Percentiles rank a stretch among this genome's conserved stretches.
Conservation (phyloP, 1,140 invertebrate species). For the Drosophila triauraria region DNA sequence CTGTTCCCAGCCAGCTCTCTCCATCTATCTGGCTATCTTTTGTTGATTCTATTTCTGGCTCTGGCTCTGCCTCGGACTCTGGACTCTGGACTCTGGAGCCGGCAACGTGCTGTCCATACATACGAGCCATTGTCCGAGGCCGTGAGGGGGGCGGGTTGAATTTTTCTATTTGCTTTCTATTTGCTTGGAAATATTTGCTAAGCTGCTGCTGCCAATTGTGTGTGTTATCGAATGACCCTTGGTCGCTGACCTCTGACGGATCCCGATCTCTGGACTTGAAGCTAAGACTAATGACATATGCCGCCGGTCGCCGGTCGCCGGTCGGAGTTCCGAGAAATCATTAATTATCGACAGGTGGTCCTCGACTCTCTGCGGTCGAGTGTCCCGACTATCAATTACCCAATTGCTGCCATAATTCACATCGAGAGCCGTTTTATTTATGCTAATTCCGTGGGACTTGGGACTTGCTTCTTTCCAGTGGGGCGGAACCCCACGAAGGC, state of each 20-base stretch:
- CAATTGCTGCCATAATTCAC: conserved; percentile 52
- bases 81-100: not conserved
- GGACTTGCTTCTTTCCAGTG: not conserved
- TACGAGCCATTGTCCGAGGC: conserved; percentile 31
- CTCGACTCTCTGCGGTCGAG: conserved; percentile 4
- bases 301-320: not conserved
- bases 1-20: conserved; percentile 4
- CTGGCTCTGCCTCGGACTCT: not conserved
- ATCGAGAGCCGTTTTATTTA: conserved; percentile 46
- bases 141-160: not conserved
- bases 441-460: conserved; percentile 53
- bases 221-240: conserved; percentile 23
- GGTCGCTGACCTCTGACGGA: conserved; percentile 46
- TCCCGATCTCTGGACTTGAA: conserved; percentile 21
- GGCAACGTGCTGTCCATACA: conserved; percentile 39
- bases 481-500: not conserved
- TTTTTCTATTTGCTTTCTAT: conserved; percentile 51
- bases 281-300: conserved; percentile 68
- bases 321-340: conserved; percentile 31
- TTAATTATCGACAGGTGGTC: conserved; percentile 69
- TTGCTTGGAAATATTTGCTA: conserved; percentile 60
- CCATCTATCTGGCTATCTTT: conserved; percentile 8
- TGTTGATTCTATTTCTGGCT: conserved; percentile 36
- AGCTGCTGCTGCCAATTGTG: conserved; percentile 53
- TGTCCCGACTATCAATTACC: conserved; percentile 42